Evolutionary conservation across 1,140 invertebrate species (phyloP), one percentile per base, ranked within the genome.

Genomic region (Thalassaphorura encarpata): DNA sequence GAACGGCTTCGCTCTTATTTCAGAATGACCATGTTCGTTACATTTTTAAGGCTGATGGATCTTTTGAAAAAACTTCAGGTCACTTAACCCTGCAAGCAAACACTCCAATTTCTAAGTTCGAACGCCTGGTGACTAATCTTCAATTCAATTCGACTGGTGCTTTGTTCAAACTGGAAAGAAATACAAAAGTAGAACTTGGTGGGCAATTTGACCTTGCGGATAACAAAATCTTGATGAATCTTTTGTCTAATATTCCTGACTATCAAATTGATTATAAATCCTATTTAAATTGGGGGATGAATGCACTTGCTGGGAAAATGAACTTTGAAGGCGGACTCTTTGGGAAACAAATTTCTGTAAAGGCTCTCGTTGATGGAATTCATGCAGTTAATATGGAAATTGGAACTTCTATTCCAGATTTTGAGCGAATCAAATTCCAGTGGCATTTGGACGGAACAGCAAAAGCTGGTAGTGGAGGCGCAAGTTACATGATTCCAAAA

Each of bases 21-120:
- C 63, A 67, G 52, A 64, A 63, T 46, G 60, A 66, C 13, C 29
- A 61, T 43, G 49, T 56, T 0, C 42, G 61, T 28, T 62, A 63
- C 23, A 50, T 67, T 28, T 61, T 18, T 1, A 62, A 63, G 43
- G 3, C 60, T 1, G 48, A 62, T 4, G 61, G 63, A 39, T n/a
- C 29, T 18, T 42, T 36, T n/a, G 52, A 47, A 2, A n/a, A 23
- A 15, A 15, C 24, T 18, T 26, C 3, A 0, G 43, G 31, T 0
- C 19, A 43, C 1, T 47, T 62, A 28, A 57, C 51, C 18, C 13
- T 65, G 1, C 61, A 57, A 39, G 23, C 62, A 5, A 64, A 60
- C 41, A 62, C 40, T 19, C 64, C 64, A 13, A 50, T 66, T n/a
- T 48, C 49, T 15, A 40, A 56, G 2, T 64, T 52, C 26, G 53